phyloP scores from a whole-genome alignment of 2,888 invertebrate genomes.

The Drosophila subsilvestris region DNA sequence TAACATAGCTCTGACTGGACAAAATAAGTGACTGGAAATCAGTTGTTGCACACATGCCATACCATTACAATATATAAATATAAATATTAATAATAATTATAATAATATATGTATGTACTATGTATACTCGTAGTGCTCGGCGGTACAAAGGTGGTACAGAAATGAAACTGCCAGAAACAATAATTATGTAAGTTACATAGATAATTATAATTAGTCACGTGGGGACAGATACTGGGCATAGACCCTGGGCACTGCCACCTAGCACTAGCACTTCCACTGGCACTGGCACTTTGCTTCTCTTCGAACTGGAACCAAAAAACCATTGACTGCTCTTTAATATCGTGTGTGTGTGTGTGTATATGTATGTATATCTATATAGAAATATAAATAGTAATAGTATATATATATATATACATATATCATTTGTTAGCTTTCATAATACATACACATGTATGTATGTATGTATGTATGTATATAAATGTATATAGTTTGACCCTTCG shows the following conservation, averaged over 20 bases:
- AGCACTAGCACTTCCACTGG: not conserved
- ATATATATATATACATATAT: slow-evolving; percentile 46
- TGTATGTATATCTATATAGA: slow-evolving; percentile 52
- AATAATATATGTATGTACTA: not conserved
- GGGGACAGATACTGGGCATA: not conserved
- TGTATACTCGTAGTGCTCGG: slow-evolving; percentile 27
- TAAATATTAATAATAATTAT: no score
- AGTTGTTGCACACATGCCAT: slow-evolving; percentile 16
- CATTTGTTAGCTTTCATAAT: slow-evolving; percentile 41
- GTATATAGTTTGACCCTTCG: slow-evolving; percentile 33
- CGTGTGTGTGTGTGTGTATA: slow-evolving; percentile 43
- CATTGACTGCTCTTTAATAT: slow-evolving; percentile 72
- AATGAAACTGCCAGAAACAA: slow-evolving; percentile 20
- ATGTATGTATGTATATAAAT: slow-evolving; percentile 17
- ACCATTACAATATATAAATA: not conserved
- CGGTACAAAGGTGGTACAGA: slow-evolving; percentile 42
- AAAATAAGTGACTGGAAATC: slow-evolving; percentile 47
- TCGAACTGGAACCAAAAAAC: slow-evolving; percentile 72
- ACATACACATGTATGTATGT: slow-evolving; percentile 23
- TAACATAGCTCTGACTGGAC: slow-evolving; percentile 44
- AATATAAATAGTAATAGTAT: slow-evolving; percentile 70
- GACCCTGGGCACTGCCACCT: no score
- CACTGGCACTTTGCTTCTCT: slow-evolving; percentile 28
- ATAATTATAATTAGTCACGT: no score
- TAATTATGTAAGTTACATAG: slow-evolving; percentile 23